Conservation (phyloP, 2,888 invertebrate genomes). For the Carabus problematicus region DNA sequence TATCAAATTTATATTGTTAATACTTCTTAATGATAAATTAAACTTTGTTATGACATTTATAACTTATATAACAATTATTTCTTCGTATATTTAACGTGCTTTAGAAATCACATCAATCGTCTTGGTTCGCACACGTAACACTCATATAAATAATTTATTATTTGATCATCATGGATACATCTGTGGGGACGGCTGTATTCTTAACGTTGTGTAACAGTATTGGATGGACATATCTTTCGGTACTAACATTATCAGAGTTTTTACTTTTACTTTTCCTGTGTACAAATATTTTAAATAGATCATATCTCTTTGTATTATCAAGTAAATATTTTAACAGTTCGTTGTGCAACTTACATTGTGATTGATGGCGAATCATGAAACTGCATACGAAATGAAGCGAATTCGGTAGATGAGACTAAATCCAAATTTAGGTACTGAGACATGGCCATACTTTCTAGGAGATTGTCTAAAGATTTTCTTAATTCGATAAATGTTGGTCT, state of each 20-base stretch:
- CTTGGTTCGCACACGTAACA: neutral
- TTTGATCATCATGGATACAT: conserved; percentile 32
- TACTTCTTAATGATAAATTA: too few species aligned
- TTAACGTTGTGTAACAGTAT: conserved; percentile 25
- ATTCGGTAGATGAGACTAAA: conserved; percentile 33
- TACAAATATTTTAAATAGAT: neutral
- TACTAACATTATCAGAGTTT: conserved; percentile 11
- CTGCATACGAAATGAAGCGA: conserved; percentile 27
- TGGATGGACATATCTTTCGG: conserved; percentile 33
- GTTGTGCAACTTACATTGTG: conserved; percentile 22
- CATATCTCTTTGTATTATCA: too few species aligned
- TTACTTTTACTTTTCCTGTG: conserved; percentile 25
- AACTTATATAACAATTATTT: conserved; percentile 1
- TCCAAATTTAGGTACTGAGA: conserved; percentile 53
- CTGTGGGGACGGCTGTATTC: conserved; percentile 20
- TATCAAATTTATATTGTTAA: too few species aligned
- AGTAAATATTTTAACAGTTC: neutral
- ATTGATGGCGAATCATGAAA: conserved; percentile 19
- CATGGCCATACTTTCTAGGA: conserved; percentile 57
- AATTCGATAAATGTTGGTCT: conserved; percentile 77
- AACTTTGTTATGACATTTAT: neutral
- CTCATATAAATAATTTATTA: conserved; percentile 4
- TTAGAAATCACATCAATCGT: neutral
- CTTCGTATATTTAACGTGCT: neutral
- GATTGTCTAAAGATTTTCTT: conserved; percentile 59